These are phyloP conservation scores for Hyposoter didymator DNA, from an alignment of 2,888 invertebrate species.

Conservation along the genomic window DNA sequence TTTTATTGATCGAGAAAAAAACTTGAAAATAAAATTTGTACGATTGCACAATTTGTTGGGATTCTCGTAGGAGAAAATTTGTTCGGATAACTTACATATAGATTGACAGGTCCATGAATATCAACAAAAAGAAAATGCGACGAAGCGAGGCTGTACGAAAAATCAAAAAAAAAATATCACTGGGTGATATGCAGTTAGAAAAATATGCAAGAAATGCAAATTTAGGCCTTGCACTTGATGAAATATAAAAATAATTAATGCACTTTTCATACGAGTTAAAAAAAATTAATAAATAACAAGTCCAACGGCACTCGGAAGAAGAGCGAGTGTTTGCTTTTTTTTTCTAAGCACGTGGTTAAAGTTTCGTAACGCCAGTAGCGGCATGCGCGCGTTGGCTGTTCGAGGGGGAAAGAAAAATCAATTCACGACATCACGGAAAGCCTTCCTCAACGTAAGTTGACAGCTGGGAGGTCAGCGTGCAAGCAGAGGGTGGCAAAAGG, in stretches of 20 bases:
- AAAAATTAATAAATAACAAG: neutral
- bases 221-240: neutral
- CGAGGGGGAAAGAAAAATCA: constrained; percentile 53
- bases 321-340: neutral
- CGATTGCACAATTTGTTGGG: too few species aligned
- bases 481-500: constrained; percentile 27
- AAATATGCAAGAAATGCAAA: neutral
- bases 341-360: constrained; percentile 39
- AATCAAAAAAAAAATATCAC: neutral
- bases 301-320: neutral
- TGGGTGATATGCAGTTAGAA: neutral
- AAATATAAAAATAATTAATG: neutral
- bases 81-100: neutral
- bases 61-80: neutral
- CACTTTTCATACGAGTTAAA: neutral
- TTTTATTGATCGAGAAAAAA: neutral
- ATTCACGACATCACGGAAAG: constrained; percentile 55
- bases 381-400: constrained; percentile 35
- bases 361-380: constrained; percentile 47
- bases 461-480: constrained; percentile 57
- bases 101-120: neutral
- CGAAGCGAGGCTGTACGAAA: neutral
- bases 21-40: neutral
- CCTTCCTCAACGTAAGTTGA: constrained; percentile 63
- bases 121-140: neutral